Conservation (phyloP, 2,888 invertebrate species). For the Biston stratarius region DNA sequence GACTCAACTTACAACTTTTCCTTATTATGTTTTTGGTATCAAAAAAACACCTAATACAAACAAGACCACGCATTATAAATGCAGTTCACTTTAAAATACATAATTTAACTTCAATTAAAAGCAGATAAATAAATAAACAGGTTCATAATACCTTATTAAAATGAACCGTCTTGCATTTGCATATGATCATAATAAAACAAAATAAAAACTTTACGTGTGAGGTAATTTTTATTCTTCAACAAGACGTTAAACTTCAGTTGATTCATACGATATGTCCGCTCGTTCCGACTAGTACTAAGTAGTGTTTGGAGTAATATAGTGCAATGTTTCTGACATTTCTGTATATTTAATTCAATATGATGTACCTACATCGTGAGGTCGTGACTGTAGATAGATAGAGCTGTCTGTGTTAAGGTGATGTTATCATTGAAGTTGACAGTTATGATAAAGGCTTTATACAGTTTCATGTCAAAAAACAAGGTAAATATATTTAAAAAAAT, state of each 20-base stretch:
- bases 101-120: slow-evolving; percentile 23
- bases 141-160: slow-evolving; percentile 40
- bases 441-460: background rate
- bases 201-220: slow-evolving; percentile 32
- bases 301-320: slow-evolving; percentile 63
- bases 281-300: slow-evolving; percentile 72
- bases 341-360: slow-evolving; percentile 50
- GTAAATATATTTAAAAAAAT: too few relatives aligned
- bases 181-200: slow-evolving; percentile 41
- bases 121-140: slow-evolving; percentile 19
- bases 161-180: slow-evolving; percentile 39
- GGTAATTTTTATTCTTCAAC: slow-evolving; percentile 70
- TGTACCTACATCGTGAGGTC: slow-evolving; percentile 30
- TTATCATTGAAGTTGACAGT: background rate
- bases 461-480: too few relatives aligned
- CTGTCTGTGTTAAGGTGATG: background rate
- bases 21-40: too few relatives aligned
- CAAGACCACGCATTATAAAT: background rate
- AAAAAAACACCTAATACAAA: too few relatives aligned
- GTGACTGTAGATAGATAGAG: slow-evolving; percentile 22
- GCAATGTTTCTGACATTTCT: slow-evolving; percentile 55
- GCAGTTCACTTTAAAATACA: background rate
- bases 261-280: slow-evolving; percentile 74
- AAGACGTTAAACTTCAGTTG: slow-evolving; percentile 64
- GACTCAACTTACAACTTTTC: too few relatives aligned